Base-by-base conservation (phyloP, 92 coral and sea anemone genomes). In the Epizoanthus illoricatus region DNA sequence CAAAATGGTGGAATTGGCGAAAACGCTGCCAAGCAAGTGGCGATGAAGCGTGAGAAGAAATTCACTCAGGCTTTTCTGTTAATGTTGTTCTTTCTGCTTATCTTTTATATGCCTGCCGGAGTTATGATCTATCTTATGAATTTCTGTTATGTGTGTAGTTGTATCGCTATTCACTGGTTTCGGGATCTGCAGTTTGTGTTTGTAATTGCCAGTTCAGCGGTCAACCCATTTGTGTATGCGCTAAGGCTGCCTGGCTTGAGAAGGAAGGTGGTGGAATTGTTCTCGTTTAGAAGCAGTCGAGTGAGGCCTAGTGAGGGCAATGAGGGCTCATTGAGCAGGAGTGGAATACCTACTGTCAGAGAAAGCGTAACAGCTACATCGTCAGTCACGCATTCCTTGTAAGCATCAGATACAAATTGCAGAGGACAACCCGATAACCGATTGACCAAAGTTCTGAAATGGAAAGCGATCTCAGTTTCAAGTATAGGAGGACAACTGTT, bases 181-280 rank as follows among this genome's bases (percentile, higher is more conserved):
- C 71, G 82, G 9, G 82, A 78, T 64, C n/a, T 78, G 41, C 82
- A 78, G 18, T 78, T 78, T 78, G 21, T 42, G 60, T 78, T 78
- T 78, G 82, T 78, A 62, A 3, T 63, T 24, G 61, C 57, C 7
- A 78, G 82, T 63, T 78, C 82, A 12, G 82, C 82, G 43, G 67
- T 78, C 42, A 78, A 78, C 69, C 82, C 82, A 13, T 78, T 62
- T 63, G 71, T 63, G 71, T 78, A 78, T 78, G 70, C 82, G 23
- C n/a, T 78, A 1, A 62, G 71, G 52, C 19, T 78, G 58, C 82
- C 82, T 5, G 47, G 82, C 17, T 62, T 78, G 55, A 62, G 82
- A 64, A 63, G 56, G 12, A 78, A 42, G 28, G 72, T 41, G 9
- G 10, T 20, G 18, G 43, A 20, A n/a, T 19, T 78, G 69, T 19